Evolutionary conservation across 2,888 invertebrate genomes (phyloP), one percentile per base, ranked within the genome.

Genomic region (Steinernema carpocapsae): DNA sequence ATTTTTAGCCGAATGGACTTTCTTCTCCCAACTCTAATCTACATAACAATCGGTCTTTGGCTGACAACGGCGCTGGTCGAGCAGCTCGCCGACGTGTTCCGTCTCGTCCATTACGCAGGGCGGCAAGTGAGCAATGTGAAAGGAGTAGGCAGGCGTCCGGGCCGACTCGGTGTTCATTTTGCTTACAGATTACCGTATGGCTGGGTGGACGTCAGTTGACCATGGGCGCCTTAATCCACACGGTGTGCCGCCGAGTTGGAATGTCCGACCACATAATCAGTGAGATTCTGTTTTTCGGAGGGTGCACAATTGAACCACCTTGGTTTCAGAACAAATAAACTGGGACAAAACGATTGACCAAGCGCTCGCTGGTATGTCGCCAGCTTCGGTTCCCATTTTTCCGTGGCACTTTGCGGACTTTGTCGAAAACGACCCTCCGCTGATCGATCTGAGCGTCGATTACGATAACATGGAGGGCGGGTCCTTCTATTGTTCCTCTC

Each of bases 361-460:
- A 32, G 84, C 83, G 4, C 72, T 84, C 37, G 59, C 79, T 22
- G 84, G 84, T 32, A 77, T 76, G 19, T 75, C 74, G 32, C 84
- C 83, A 10, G 76, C 84, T 1, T 76, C 80, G 4, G 75, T 86
- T 17, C 85, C 85, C 17, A 84, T 85, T 29, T 85, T 85, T 71
- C 85, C 85, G 0, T 85, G 85, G 85, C 85, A 85, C 59, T 84
- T 85, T 73, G 82, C 84, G 2, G 85, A 85, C 71, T 85, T 85
- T 72, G 71, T 84, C 32, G 85, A 85, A 56, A 79, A 84, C 46
- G 85, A 85, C 73, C 85, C 85, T 10, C 85, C 85, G 24, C 76
- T 85, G 22, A 85, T 85, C 75, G 85, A 85, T 76, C 72, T 85
- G 37, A 83, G 83, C 74, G 81, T 85, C 71, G 85, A 85, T 74